Percentiles rank a stretch among this genome's conserved stretches.
Evolutionary conservation across 2,797 vertebrate species (phyloP).

Genomic region (Menidia menidia): DNA sequence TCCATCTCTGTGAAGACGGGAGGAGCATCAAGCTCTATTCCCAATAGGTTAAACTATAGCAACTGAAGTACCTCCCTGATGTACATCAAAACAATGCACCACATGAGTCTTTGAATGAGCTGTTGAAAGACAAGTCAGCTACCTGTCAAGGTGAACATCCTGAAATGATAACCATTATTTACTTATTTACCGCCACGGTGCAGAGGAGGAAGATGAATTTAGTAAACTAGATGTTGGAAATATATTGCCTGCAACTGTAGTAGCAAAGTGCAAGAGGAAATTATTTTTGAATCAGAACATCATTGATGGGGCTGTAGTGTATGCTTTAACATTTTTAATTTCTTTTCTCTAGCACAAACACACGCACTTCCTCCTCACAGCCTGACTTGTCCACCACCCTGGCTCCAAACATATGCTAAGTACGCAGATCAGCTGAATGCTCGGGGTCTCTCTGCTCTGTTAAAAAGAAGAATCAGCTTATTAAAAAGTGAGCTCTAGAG

Average conservation of each 20-base stretch:
- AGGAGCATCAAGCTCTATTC: conserved; percentile 71
- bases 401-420: conserved; percentile 75
- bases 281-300: conserved; percentile 31
- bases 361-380: conserved; percentile 3
- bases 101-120: conserved; percentile 64
- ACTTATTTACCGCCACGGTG: conserved; percentile 63
- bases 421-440: conserved; percentile 73
- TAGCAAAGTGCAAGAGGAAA: conserved; percentile 50
- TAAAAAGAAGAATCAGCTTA: conserved; percentile 80
- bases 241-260: conserved; percentile 56
- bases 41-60: conserved; percentile 78
- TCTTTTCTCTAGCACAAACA: conserved; percentile 14
- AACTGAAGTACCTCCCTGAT: conserved; percentile 68
- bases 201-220: conserved; percentile 39
- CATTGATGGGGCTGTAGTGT: conserved; percentile 22
- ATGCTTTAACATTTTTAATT: conserved; percentile 31
- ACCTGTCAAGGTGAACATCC: conserved; percentile 76
- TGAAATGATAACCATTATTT: conserved; percentile 80
- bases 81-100: conserved; percentile 72
- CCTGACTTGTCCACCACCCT: conserved; percentile 46
- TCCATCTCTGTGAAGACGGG: conserved; percentile 64
- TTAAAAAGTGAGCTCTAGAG: conserved; percentile 80
- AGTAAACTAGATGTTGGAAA: conserved; percentile 54
- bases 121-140: conserved; percentile 74
- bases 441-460: conserved; percentile 70